A percentile compares a stretch with the other conserved stretches of the same genome.
phyloP scores from a whole-genome alignment of 2,888 invertebrate genomes.

The Mesorhabditis sp. region DNA sequence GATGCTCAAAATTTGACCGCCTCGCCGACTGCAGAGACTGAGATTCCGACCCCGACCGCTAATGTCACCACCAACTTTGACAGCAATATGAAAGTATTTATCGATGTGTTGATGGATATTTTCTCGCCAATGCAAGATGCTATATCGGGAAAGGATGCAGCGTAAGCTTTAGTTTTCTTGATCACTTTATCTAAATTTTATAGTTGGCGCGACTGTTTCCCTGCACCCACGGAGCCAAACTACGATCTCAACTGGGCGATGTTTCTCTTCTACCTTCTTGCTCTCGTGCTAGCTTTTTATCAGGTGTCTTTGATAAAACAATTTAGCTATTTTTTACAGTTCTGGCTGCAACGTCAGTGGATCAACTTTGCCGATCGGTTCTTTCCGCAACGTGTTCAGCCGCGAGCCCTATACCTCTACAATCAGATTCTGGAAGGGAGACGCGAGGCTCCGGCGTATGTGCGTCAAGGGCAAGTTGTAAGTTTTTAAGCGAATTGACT shows the following conservation, averaged over 20 bases:
- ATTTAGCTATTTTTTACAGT: neutral
- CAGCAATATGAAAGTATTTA: neutral
- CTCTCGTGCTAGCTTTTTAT: neutral
- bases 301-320: neutral
- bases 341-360: neutral
- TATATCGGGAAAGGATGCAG: neutral
- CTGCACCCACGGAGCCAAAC: neutral
- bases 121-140: constrained; percentile 3
- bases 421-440: constrained; percentile 1
- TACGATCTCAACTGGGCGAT: neutral
- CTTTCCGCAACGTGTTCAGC: neutral
- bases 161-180: constrained; percentile 1
- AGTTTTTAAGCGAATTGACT: neutral
- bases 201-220: neutral
- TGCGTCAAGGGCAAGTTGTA: neutral
- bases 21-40: neutral
- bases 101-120: neutral
- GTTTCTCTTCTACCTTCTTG: neutral
- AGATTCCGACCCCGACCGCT: neutral
- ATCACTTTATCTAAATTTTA: neutral
- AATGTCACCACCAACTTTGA: neutral
- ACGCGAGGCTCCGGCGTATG: no score
- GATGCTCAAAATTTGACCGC: neutral
- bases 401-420: neutral
- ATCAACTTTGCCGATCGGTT: neutral